These are phyloP conservation scores for Listronotus oregonensis DNA, from an alignment of 1,140 invertebrate genomes.

Conservation along the genomic window DNA sequence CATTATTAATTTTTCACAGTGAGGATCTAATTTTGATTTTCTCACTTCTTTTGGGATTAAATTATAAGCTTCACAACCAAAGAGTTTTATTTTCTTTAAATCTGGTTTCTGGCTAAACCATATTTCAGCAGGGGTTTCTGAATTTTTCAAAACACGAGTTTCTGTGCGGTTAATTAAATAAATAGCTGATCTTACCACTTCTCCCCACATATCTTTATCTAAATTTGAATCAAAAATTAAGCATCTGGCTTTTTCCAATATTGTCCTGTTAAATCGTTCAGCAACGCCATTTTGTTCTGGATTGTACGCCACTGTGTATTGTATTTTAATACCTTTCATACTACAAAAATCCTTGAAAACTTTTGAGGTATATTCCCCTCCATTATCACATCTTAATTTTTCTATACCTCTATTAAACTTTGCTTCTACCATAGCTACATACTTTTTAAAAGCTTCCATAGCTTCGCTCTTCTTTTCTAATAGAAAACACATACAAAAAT, in stretches of 20 bases:
- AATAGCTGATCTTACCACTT: constrained; percentile 21
- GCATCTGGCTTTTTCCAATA: constrained; percentile 53
- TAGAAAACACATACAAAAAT: constrained; percentile 49
- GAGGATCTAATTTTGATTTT: constrained; percentile 38
- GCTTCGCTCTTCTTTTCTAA: constrained; percentile 51
- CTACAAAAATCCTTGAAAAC: constrained; percentile 41
- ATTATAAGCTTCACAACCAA: constrained; percentile 48
- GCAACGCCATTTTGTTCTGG: constrained; percentile 56
- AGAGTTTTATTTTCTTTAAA: constrained; percentile 41
- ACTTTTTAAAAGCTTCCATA: constrained; percentile 45
- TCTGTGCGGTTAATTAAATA: constrained; percentile 56
- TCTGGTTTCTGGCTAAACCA: constrained; percentile 35
- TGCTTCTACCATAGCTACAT: constrained; percentile 43
- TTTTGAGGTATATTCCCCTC: constrained; percentile 46
- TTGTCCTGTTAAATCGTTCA: constrained; percentile 55
- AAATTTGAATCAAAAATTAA: constrained; percentile 38
- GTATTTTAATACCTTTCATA: constrained; percentile 38
- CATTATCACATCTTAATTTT: constrained; percentile 45
- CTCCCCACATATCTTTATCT: too few species aligned
- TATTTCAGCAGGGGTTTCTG: constrained; percentile 29
- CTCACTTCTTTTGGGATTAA: constrained; percentile 37
- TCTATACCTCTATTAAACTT: constrained; percentile 47
- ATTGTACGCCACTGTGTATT: constrained; percentile 46
- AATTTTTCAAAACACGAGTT: constrained; percentile 31
- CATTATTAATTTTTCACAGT: constrained; percentile 37